Conservation (phyloP, 2,113 vertebrate genomes). For the Rallus limicola region DNA sequence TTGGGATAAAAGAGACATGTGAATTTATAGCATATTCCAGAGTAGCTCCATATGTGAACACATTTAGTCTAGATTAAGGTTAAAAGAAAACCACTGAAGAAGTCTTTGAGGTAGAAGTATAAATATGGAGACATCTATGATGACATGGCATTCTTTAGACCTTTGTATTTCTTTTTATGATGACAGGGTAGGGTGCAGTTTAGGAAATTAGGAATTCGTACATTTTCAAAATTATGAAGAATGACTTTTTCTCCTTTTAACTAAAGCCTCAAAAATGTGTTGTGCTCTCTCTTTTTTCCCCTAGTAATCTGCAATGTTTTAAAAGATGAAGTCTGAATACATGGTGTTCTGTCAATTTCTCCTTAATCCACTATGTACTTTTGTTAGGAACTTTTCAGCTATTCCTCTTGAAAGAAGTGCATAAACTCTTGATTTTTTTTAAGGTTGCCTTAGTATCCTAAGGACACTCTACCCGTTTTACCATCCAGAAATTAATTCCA, state of each 20-base stretch:
- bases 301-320: background rate
- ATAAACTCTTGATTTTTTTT: background rate
- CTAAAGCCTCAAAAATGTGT: background rate
- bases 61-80: background rate
- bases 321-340: background rate
- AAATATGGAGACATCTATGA: background rate
- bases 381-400: background rate
- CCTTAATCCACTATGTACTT: background rate
- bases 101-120: background rate
- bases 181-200: background rate
- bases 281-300: background rate
- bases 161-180: background rate
- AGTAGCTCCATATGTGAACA: background rate
- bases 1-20: background rate
- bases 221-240: background rate
- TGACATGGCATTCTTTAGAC: background rate
- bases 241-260: background rate
- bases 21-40: constrained; percentile 2
- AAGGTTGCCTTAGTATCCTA: background rate
- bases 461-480: background rate
- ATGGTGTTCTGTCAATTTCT: background rate
- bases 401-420: background rate
- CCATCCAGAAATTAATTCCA: background rate
- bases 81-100: background rate
- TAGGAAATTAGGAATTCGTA: background rate